These are phyloP conservation scores for Cotesia congregata DNA, from an alignment of 2,888 invertebrate genomes.

Conservation along the genomic window DNA sequence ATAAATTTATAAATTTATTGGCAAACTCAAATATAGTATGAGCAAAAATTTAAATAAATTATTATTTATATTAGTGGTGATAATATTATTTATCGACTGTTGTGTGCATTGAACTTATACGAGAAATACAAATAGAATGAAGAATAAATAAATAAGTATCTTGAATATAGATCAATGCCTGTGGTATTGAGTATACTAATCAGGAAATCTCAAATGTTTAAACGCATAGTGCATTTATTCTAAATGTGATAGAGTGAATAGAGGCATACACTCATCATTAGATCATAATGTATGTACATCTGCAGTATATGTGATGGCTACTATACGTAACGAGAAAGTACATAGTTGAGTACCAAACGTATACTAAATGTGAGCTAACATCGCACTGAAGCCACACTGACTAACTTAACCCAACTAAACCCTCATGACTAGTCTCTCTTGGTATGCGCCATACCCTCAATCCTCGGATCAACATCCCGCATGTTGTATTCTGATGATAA, in stretches of 20 bases:
- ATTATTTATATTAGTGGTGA: not conserved
- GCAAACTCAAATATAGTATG: not conserved
- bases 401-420: constrained; percentile 46
- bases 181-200: not conserved
- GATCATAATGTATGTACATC: constrained; percentile 16
- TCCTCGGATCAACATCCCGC: constrained; percentile 35
- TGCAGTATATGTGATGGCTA: not conserved
- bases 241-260: constrained; percentile 30
- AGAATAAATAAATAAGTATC: constrained; percentile 1
- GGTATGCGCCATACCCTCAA: constrained; percentile 32
- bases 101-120: not conserved
- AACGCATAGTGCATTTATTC: not conserved
- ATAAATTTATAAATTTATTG: not conserved
- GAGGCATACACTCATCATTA: constrained; percentile 53
- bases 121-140: not conserved
- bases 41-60: not conserved
- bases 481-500: constrained; percentile 43
- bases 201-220: not conserved
- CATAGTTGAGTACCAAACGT: constrained; percentile 60
- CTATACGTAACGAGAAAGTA: not conserved
- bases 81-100: not conserved
- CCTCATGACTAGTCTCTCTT: constrained; percentile 39
- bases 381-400: constrained; percentile 41
- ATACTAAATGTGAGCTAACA: constrained; percentile 10
- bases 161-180: not conserved